Evolutionary conservation across 2,113 vertebrate genomes (phyloP).

Genomic region (Notarius lentiginosus): DNA sequence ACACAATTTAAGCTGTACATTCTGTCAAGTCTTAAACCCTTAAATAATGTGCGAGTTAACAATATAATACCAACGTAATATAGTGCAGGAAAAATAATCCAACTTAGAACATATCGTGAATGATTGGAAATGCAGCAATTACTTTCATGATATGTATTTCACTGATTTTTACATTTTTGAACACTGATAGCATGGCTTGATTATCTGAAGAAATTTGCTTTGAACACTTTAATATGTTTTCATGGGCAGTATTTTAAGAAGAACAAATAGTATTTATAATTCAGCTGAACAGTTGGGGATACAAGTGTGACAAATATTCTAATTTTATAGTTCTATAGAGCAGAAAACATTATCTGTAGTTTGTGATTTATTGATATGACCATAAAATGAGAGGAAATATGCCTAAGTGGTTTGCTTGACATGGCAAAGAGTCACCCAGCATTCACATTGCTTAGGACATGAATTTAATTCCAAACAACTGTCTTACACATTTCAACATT

Average conservation of each 20-base stretch:
- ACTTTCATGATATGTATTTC: neutral
- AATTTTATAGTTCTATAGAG: neutral
- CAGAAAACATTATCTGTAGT: neutral
- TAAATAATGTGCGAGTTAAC: neutral
- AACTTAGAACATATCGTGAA: no score
- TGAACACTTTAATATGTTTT: neutral
- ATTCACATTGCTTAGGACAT: neutral
- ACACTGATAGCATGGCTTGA: neutral
- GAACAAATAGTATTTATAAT: neutral
- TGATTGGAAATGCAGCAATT: neutral
- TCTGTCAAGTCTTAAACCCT: neutral
- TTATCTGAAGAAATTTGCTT: neutral
- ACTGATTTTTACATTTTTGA: neutral
- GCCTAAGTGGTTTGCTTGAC: neutral
- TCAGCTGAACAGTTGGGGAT: neutral
- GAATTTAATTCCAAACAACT: conserved; percentile 17
- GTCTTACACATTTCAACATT: neutral
- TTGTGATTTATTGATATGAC: neutral
- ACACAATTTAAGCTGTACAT: neutral
- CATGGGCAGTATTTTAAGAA: neutral
- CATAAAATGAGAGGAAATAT: neutral
- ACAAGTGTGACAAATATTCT: neutral
- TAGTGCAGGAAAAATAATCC: neutral
- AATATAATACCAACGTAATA: neutral
- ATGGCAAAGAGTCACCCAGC: conserved; percentile 12